Conservation (phyloP, 2,113 vertebrate genomes). For the Cyanoramphus novaezelandiae region DNA sequence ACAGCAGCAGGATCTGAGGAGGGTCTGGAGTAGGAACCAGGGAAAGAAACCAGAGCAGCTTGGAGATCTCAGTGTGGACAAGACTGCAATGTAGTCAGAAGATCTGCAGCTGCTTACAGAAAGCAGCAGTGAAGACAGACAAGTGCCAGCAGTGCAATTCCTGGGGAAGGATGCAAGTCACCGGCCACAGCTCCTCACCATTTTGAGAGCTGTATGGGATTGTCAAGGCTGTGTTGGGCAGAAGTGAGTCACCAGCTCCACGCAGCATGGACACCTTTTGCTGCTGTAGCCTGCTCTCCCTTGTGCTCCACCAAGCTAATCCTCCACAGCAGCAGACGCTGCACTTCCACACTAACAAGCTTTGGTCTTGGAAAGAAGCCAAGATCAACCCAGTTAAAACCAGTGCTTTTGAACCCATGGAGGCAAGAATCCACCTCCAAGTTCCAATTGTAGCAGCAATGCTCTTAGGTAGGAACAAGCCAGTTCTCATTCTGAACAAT, state of each 20-base stretch:
- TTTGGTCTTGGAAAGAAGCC: not conserved
- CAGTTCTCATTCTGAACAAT: not conserved
- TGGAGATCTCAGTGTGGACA: not conserved
- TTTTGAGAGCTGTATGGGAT: not conserved
- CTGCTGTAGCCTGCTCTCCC: not conserved
- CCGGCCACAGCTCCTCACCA: not conserved
- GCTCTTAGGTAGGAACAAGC: not conserved
- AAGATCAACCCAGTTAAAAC: not conserved
- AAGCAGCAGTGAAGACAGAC: not conserved
- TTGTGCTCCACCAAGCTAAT: not conserved
- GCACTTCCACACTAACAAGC: not conserved
- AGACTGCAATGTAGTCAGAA: not conserved
- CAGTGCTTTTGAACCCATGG: not conserved
- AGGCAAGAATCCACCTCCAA: not conserved
- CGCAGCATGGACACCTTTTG: not conserved
- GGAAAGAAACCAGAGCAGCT: not conserved
- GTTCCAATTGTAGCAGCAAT: not conserved
- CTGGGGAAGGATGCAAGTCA: not conserved
- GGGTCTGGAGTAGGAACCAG: not conserved
- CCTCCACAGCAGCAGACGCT: not conserved
- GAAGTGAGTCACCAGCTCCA: not conserved
- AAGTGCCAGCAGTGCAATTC: not conserved
- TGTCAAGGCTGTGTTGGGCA: not conserved
- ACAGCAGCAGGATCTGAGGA: not conserved
- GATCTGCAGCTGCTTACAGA: not conserved